phyloP scores from a whole-genome alignment of 37 sponge, comb jelly and placozoan genomes.

The Crambe crambe region DNA sequence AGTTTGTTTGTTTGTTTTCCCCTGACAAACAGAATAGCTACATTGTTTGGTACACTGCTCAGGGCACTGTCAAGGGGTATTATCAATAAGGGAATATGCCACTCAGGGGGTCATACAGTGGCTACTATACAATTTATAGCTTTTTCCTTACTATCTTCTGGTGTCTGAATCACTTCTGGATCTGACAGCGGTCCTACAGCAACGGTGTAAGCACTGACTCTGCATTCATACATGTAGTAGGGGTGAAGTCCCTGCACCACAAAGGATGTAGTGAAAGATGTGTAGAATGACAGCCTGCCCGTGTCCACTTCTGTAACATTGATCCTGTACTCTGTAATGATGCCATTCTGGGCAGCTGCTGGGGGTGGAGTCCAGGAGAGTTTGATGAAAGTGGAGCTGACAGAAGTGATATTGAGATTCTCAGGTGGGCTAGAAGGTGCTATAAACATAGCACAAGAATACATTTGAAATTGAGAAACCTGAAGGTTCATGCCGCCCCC shows the following conservation, averaged over 20 bases:
- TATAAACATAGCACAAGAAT: background rate
- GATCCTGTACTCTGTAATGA: conserved; percentile 32
- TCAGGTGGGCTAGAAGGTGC: conserved; percentile 23
- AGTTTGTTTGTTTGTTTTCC: no score
- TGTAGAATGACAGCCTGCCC: background rate
- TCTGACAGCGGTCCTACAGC: conserved; percentile 20
- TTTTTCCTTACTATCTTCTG: conserved; percentile 44
- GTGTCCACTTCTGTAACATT: conserved; percentile 35
- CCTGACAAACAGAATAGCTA: no score
- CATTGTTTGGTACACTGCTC: no score
- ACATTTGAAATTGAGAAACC: background rate
- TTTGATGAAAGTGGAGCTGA: background rate
- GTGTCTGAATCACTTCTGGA: background rate
- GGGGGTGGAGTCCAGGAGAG: conserved; percentile 29
- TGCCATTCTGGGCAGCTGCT: conserved; percentile 20
- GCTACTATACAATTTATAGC: no score
- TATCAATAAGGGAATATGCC: no score
- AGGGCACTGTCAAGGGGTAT: no score
- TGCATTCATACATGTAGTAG: conserved; percentile 13
- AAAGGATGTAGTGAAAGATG: background rate
- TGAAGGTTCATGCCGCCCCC: background rate
- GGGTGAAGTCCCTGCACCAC: conserved; percentile 27
- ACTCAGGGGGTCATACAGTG: no score
- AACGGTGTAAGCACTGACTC: conserved; percentile 35
- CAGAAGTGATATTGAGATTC: background rate